Conservation (phyloP, 2,113 vertebrate genomes). For the Stictonetta naevosa region DNA sequence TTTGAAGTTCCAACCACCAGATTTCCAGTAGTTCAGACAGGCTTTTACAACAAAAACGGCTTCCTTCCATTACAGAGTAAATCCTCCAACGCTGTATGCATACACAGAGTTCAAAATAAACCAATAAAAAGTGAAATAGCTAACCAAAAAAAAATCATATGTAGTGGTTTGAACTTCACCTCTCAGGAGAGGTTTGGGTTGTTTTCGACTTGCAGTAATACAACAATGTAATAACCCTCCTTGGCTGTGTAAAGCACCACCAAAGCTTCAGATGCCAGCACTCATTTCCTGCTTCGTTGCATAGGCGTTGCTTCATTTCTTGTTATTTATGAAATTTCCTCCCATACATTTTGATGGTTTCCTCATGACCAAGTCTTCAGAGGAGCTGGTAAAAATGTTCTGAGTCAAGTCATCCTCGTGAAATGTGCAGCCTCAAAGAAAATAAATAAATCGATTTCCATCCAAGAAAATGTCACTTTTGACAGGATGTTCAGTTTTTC, state of each 20-base stretch:
- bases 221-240: conserved; percentile 4
- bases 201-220: background rate
- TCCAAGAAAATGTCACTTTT: conserved; percentile 7
- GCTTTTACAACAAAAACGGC: background rate
- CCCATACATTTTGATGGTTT: background rate
- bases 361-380: conserved; percentile 10
- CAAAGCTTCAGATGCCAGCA: background rate
- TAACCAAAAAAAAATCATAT: background rate
- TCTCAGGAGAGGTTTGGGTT: background rate
- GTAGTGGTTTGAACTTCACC: background rate
- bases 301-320: background rate
- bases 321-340: conserved; percentile 2
- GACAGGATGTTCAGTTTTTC: background rate
- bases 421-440: background rate
- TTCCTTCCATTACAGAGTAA: background rate
- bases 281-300: conserved; percentile 12
- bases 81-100: background rate
- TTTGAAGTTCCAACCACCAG: background rate
- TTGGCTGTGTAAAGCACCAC: background rate
- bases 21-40: background rate
- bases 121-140: background rate
- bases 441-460: background rate
- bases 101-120: conserved; percentile 4
- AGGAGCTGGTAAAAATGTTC: background rate
- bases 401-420: background rate